phyloP scores from a whole-genome alignment of 2,888 invertebrate species.

The Nasonia oneida region DNA sequence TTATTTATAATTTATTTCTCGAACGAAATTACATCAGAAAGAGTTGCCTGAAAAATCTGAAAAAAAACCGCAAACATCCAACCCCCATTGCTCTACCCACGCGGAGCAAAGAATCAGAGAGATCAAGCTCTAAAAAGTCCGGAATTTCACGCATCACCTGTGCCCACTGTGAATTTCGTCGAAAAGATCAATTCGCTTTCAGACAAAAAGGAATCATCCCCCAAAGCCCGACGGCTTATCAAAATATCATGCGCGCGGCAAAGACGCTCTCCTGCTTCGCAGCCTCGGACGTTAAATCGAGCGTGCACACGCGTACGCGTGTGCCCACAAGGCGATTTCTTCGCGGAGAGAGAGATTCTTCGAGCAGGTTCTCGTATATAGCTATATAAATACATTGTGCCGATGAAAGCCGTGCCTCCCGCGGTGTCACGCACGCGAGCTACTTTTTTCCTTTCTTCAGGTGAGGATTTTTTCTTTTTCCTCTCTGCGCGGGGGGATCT shows the following conservation, averaged over 20 bases:
- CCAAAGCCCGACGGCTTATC: slow-evolving; percentile 24
- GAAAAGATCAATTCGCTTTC: slow-evolving; percentile 36
- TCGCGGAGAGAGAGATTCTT: background rate
- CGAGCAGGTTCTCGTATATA: slow-evolving; percentile 28
- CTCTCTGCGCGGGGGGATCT: too few species aligned
- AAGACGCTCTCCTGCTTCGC: background rate
- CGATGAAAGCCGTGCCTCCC: background rate
- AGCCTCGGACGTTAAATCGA: slow-evolving; percentile 66
- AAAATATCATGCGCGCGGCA: slow-evolving; percentile 42
- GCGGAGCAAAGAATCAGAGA: slow-evolving; percentile 29
- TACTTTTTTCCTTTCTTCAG: background rate
- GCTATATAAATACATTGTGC: background rate
- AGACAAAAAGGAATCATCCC: background rate
- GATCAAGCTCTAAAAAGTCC: slow-evolving; percentile 29
- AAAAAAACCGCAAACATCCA: background rate
- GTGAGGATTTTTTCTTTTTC: background rate
- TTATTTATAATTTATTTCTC: too few species aligned
- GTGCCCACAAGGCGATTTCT: background rate
- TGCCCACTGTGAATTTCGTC: slow-evolving; percentile 20
- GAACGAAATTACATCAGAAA: background rate
- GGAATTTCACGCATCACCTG: slow-evolving; percentile 34
- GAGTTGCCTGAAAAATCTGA: background rate
- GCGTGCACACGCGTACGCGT: slow-evolving; percentile 49
- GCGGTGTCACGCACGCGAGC: slow-evolving; percentile 25
- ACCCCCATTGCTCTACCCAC: background rate